These are phyloP conservation scores for Lathronympha strigana DNA, from an alignment of 2,888 invertebrate species.

Conservation along the genomic window DNA sequence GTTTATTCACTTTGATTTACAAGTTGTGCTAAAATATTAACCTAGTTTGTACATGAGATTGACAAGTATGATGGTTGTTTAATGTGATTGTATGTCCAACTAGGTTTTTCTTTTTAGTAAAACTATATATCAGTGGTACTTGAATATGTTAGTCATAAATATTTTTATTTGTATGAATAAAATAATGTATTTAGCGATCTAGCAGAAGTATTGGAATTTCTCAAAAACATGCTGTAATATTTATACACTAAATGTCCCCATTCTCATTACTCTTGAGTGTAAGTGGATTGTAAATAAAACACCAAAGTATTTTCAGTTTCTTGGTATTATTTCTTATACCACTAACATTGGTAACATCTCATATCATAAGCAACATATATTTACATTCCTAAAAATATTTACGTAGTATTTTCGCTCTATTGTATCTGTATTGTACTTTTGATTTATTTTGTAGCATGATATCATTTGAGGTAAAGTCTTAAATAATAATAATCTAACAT, in stretches of 20 bases:
- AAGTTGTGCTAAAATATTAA: not conserved
- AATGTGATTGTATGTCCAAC: not conserved
- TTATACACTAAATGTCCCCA: not conserved
- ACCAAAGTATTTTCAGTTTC: conserved; percentile 35
- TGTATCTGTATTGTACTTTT: conserved; percentile 26
- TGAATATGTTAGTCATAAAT: not conserved
- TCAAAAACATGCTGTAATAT: not conserved
- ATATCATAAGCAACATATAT: conserved; percentile 38
- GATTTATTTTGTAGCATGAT: conserved; percentile 6
- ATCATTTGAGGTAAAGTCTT: conserved; percentile 18
- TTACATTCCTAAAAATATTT: conserved; percentile 44
- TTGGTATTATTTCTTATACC: conserved; percentile 43
- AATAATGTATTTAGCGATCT: not conserved
- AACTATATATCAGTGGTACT: not conserved
- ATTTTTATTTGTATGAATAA: not conserved
- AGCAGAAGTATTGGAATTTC: not conserved
- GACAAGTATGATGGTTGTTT: not conserved
- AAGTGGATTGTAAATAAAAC: conserved; percentile 29
- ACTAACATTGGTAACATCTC: conserved; percentile 42
- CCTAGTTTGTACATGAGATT: not conserved
- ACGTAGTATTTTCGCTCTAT: conserved; percentile 22
- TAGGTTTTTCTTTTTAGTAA: not conserved
- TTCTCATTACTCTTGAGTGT: conserved; percentile 13
- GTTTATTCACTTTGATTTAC: not conserved
- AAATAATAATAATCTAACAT: not conserved